Evolutionary conservation across 2,888 invertebrate genomes (phyloP).

Genomic region (Seira ritae): DNA sequence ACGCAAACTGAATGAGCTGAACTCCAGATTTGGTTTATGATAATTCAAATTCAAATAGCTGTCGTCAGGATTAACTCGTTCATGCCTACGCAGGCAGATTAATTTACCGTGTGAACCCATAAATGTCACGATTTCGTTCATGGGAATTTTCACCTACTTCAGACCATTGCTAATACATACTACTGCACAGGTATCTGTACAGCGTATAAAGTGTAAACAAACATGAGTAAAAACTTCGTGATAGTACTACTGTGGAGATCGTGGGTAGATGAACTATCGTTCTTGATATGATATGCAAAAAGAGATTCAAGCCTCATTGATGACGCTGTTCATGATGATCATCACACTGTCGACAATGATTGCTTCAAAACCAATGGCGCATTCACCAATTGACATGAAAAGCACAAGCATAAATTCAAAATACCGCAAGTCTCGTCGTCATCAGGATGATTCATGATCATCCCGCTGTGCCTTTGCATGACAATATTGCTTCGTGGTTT

Average conservation of each 20-base stretch:
- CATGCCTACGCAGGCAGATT: conserved; percentile 1
- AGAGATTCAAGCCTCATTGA: background rate
- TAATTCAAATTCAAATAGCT: background rate
- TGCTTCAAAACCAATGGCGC: conserved; percentile 43
- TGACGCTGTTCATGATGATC: background rate
- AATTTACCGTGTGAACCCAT: conserved; percentile 6
- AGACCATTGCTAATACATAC: background rate
- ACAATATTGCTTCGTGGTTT: conserved; percentile 2
- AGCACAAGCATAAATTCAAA: conserved; percentile 42
- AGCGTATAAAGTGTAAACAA: background rate
- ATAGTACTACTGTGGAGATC: too few species aligned
- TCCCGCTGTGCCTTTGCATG: conserved; percentile 14
- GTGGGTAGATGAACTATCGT: too few species aligned
- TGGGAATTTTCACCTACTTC: conserved; percentile 37
- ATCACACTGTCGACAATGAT: conserved; percentile 11
- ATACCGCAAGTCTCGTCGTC: conserved; percentile 33
- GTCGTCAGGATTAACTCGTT: background rate
- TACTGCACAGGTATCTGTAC: background rate
- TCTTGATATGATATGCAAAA: background rate
- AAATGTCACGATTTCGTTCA: conserved; percentile 32
- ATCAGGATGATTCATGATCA: conserved; percentile 44
- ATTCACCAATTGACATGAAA: conserved; percentile 27
- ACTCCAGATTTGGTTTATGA: background rate
- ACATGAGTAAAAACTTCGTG: background rate
- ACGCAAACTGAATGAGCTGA: too few species aligned